Percentiles rank a stretch among this genome's conserved stretches.
phyloP scores from a whole-genome alignment of 2,797 vertebrate genomes.

The Podarcis lilfordi region DNA sequence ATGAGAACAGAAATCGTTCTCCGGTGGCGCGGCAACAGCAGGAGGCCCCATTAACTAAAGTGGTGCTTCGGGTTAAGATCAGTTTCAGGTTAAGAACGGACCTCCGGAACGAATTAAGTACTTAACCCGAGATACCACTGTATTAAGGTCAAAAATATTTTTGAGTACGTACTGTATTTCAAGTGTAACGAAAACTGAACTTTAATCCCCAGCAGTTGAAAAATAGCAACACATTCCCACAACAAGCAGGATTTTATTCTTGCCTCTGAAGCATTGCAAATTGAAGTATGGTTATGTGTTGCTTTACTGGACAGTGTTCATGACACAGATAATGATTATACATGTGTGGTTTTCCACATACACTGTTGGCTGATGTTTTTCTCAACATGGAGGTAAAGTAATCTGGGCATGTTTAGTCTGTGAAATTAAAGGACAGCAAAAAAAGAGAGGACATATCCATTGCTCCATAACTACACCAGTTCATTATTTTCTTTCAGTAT shows the following conservation, averaged over 20 bases:
- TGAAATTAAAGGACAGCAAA: background rate
- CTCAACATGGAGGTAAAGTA: background rate
- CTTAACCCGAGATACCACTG: too few relatives aligned
- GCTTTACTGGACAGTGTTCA: background rate
- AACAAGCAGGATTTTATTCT: background rate
- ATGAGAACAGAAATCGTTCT: too few relatives aligned
- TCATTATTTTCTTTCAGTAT: background rate
- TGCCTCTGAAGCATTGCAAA: background rate
- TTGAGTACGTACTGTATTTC: background rate
- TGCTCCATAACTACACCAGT: background rate
- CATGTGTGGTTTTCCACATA: too few relatives aligned
- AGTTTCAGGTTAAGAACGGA: too few relatives aligned
- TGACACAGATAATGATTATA: too few relatives aligned
- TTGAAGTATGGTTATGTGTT: background rate
- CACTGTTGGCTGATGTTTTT: background rate
- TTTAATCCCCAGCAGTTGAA: background rate
- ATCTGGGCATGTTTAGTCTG: background rate
- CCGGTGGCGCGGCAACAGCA: too few relatives aligned
- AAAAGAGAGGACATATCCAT: background rate
- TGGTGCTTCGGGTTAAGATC: too few relatives aligned
- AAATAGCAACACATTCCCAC: background rate
- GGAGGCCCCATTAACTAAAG: too few relatives aligned
- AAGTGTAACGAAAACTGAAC: background rate
- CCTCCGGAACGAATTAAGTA: too few relatives aligned
- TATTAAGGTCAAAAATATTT: background rate